Base-by-base conservation (phyloP, 2,888 invertebrate genomes). In the Nymphalis polychloros region DNA sequence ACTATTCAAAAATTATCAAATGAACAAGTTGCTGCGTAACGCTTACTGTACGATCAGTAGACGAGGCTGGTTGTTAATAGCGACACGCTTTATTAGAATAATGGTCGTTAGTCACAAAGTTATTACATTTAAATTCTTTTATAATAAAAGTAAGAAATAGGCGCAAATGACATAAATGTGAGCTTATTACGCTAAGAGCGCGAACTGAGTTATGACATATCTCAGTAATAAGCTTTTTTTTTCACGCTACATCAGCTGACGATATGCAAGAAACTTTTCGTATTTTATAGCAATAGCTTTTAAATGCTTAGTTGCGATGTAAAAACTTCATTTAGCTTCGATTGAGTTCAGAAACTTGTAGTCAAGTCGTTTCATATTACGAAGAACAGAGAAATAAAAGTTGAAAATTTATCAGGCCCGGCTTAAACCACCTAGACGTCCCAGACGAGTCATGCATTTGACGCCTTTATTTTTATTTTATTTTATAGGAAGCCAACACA, bases 91-190 rank as follows among this genome's bases (percentile, higher is more conserved):
- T 60, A 62, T 67, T 46, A 67, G 61, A 61, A 55, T 67, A 67
- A 67, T 67, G 55, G 62, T 67, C 66, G 53, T 67, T 67, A 67
- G 66, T 61, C 66, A 67, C 55, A 55, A 48, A 57, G 66, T 67
- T 67, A 67, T 67, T 67, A 55, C 66, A 67, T 67, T 67, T 65
- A 60, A 65, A 65, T 65, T 60, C 35, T 65, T 60, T 65, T 67
- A 49, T 67, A 67, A 67, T 67, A 67, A 67, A 67, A 61, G 55
- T 67, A 67, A 62, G 62, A 67, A 67, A 67, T 41, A 62, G 53
- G 53, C 61, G 62, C 66, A 62, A 62, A 67, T 57, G 66, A 62
- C 61, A 67, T 67, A 67, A 67, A 62, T 67, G 66, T 66, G 53
- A 49, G 55, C 49, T 62, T 57, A 67, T 67, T 67, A 67, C 57